Evolutionary conservation across 35 echinoderm and acorn worm species (phyloP).

Genomic region (Patiria miniata): DNA sequence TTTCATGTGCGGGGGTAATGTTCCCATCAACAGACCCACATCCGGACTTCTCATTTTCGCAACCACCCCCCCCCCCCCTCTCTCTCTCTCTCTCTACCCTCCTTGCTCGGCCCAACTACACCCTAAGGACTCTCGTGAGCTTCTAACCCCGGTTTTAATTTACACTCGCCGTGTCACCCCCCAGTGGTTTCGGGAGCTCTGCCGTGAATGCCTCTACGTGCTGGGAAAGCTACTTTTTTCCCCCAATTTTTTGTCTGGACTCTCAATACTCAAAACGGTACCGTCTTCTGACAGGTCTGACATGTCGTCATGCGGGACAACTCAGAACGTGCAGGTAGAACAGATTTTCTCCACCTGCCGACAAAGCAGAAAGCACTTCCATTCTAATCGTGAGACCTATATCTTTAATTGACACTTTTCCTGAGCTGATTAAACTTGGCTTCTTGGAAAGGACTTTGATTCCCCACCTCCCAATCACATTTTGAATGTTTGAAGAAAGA

Average conservation of each 20-base stretch:
- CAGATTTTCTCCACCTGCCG: not conserved
- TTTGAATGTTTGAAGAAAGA: no score
- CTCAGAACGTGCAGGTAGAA: not conserved
- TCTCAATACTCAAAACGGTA: not conserved
- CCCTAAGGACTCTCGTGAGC: constrained; percentile 15
- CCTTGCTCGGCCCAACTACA: not conserved
- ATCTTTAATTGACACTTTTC: not conserved
- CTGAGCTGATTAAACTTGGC: not conserved
- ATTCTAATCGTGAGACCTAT: not conserved
- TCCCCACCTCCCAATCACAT: no score
- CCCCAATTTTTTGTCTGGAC: not conserved
- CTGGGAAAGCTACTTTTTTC: constrained; percentile 10
- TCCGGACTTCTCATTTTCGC: not conserved
- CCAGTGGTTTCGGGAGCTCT: not conserved
- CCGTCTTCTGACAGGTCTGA: not conserved
- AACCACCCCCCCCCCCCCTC: not conserved
- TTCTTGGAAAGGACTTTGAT: no score
- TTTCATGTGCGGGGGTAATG: not conserved
- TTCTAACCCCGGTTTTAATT: not conserved
- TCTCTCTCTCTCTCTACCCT: no score
- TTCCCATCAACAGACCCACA: not conserved
- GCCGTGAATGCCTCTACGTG: constrained; percentile 2
- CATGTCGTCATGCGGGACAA: not conserved
- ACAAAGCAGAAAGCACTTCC: not conserved
- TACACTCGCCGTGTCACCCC: not conserved